These are phyloP conservation scores for Zele albiditarsus DNA, from an alignment of 2,888 invertebrate species.

Conservation along the genomic window DNA sequence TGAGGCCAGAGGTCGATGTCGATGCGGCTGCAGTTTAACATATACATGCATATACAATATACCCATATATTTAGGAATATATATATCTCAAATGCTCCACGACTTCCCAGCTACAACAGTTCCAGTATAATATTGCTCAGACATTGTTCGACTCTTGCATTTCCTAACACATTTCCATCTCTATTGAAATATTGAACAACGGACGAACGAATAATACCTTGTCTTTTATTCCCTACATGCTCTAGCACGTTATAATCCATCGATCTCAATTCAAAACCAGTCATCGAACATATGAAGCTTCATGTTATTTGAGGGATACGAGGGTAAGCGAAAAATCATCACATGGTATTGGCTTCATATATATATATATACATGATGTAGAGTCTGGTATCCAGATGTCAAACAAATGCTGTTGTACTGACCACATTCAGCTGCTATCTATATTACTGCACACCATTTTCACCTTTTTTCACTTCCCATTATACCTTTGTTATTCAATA, in stretches of 20 bases:
- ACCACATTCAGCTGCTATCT: slow-evolving; percentile 16
- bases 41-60: not conserved
- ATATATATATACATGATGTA: not conserved
- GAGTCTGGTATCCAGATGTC: slow-evolving; percentile 37
- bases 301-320: not conserved
- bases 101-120: not conserved
- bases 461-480: not conserved
- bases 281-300: not conserved
- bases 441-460: not conserved
- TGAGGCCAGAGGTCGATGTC: slow-evolving; percentile 36
- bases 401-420: slow-evolving; percentile 41
- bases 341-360: not conserved
- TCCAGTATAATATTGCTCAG: not conserved
- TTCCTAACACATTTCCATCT: not conserved
- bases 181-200: slow-evolving; percentile 1
- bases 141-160: not conserved
- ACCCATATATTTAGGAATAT: not conserved
- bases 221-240: not conserved
- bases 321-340: not conserved
- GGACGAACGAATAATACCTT: not conserved
- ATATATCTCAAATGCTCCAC: not conserved
- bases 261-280: no score
- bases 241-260: not conserved
- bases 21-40: slow-evolving; percentile 10
- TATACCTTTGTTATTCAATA: not conserved